A percentile compares a stretch with the other conserved stretches of the same genome.
These are phyloP conservation scores for Stegodyphus mimosarum DNA, from an alignment of 1,140 invertebrate genomes.

Conservation along the genomic window DNA sequence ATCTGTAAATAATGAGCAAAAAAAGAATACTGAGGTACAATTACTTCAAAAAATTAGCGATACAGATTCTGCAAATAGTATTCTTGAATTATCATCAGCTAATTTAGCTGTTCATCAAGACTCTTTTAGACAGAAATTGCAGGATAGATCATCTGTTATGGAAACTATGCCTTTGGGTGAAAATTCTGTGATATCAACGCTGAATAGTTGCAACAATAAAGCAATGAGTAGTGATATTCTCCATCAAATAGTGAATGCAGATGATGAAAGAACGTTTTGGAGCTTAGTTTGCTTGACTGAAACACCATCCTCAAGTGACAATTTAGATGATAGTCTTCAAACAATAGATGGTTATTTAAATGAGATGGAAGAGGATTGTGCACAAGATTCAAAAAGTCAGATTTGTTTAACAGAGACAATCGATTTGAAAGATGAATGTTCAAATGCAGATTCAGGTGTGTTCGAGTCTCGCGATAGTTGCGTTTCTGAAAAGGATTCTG, in stretches of 20 bases:
- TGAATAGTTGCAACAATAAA: slow-evolving; percentile 11
- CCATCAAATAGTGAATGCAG: slow-evolving; percentile 35
- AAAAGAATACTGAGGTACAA: not conserved
- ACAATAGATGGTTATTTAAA: slow-evolving; percentile 48
- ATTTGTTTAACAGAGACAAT: slow-evolving; percentile 13
- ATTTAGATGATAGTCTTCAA: slow-evolving; percentile 41
- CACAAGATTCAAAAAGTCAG: slow-evolving; percentile 11
- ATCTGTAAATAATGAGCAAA: not conserved
- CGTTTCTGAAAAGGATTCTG: slow-evolving; percentile 47
- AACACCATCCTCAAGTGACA: slow-evolving; percentile 19
- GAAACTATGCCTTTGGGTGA: not conserved
- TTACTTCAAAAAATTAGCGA: slow-evolving; percentile 25
- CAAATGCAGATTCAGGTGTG: slow-evolving; percentile 52
- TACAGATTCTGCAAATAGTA: not conserved
- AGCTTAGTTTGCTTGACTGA: slow-evolving; percentile 46
- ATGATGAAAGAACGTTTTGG: slow-evolving; percentile 59
- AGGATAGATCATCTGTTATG: not conserved
- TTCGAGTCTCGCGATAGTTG: slow-evolving; percentile 55
- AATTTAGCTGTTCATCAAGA: slow-evolving; percentile 50
- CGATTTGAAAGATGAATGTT: slow-evolving; percentile 50
- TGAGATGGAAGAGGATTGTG: not conserved
- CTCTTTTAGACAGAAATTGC: slow-evolving; percentile 14
- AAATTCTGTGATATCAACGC: slow-evolving; percentile 6
- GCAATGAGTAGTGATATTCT: slow-evolving; percentile 22
- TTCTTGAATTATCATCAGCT: slow-evolving; percentile 36